These are phyloP conservation scores for Limnephilus lunatus DNA, from an alignment of 2,888 invertebrate species.

Conservation along the genomic window DNA sequence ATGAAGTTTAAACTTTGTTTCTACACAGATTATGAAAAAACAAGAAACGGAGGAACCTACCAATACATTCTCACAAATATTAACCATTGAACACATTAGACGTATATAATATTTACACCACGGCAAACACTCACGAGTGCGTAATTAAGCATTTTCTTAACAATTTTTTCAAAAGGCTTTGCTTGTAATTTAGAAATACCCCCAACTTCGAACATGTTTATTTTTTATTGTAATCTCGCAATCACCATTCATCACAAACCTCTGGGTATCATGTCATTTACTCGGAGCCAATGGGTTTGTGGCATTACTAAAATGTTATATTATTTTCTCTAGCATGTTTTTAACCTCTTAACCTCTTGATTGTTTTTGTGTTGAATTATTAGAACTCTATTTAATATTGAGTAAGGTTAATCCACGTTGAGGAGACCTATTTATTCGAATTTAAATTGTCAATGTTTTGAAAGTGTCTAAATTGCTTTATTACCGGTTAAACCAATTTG, in stretches of 20 bases:
- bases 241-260: background rate
- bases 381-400: too few species aligned
- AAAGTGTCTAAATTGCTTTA: too few species aligned
- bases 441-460: too few species aligned
- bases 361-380: too few species aligned
- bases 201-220: background rate
- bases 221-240: background rate
- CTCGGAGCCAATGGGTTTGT: background rate
- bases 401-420: too few species aligned
- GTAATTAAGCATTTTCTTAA: too few species aligned
- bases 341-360: too few species aligned
- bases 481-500: too few species aligned
- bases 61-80: background rate
- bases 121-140: background rate
- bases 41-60: background rate
- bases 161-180: too few species aligned
- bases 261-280: background rate
- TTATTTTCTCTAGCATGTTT: too few species aligned
- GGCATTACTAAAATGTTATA: too few species aligned
- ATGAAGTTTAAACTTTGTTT: background rate
- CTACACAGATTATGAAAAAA: background rate
- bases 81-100: background rate
- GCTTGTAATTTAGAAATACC: background rate
- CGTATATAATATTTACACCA: background rate
- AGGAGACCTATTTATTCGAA: too few species aligned